Conservation (phyloP, 2,888 invertebrate genomes). For the Xestoiulus laeticollis region DNA sequence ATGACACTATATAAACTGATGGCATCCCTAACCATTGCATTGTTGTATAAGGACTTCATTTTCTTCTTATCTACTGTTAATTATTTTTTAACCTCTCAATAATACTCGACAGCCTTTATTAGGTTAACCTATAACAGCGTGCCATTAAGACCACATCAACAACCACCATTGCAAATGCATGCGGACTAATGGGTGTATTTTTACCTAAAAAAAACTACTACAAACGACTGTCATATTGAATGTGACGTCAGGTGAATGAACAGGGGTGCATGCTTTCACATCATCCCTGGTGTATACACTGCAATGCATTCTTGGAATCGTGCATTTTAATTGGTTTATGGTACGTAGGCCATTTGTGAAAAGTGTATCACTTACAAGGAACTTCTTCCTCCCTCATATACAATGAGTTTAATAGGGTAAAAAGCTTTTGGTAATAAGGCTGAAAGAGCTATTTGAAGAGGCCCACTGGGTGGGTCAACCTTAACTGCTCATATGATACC, state of each 20-base stretch:
- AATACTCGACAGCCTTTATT: not conserved
- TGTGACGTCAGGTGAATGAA: not conserved
- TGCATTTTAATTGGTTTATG: not conserved
- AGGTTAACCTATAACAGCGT: not conserved
- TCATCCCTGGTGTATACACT: not conserved
- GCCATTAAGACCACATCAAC: not conserved
- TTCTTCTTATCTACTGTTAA: not conserved
- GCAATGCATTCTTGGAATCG: not conserved
- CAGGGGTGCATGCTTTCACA: not conserved
- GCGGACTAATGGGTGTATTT: not conserved
- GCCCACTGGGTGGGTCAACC: constrained; percentile 23
- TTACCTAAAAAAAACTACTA: not conserved
- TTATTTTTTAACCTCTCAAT: not conserved
- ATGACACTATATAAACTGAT: not conserved
- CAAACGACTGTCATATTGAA: not conserved
- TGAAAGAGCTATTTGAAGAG: constrained; percentile 15
- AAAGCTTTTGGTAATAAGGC: not conserved
- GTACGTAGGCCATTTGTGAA: not conserved
- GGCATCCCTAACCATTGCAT: no score
- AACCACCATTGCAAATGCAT: not conserved
- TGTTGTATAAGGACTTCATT: not conserved
- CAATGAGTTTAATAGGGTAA: not conserved
- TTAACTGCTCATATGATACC: constrained; percentile 5
- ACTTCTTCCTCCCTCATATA: not conserved
- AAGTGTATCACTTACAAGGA: not conserved